These are phyloP conservation scores for Cyphotilapia sp. DNA, from an alignment of 2,113 vertebrate species.

Conservation along the genomic window DNA sequence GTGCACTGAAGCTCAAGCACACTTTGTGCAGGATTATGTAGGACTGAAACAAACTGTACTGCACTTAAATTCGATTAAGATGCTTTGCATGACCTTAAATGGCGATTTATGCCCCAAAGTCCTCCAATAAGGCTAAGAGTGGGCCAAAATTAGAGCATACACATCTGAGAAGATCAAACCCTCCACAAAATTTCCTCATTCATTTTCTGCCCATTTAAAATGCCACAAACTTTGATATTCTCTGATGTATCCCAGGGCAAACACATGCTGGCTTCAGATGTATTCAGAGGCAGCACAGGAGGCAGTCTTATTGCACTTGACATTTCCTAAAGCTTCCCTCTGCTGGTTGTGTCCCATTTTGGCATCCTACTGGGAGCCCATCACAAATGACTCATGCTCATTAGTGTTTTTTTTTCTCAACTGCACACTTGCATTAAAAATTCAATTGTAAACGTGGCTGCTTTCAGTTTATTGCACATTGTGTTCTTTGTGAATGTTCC, in stretches of 20 bases:
- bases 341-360: background rate
- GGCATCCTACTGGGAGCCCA: background rate
- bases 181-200: background rate
- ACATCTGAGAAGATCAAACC: background rate
- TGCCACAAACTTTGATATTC: background rate
- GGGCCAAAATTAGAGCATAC: accelerated
- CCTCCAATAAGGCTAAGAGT: background rate
- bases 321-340: slow-evolving; percentile 43
- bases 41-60: background rate
- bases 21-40: background rate
- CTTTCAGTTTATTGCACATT: background rate
- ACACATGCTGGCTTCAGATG: slow-evolving; percentile 1
- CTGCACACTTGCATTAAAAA: background rate
- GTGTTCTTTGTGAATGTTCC: background rate
- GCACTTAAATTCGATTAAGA: background rate
- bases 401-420: background rate
- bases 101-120: background rate
- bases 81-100: background rate
- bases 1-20: background rate
- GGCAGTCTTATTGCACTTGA: slow-evolving; percentile 19
- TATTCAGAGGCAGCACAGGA: slow-evolving; percentile 25
- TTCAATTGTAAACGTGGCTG: background rate
- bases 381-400: background rate
- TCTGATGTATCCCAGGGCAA: background rate
- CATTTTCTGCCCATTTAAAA: background rate